Conservation (phyloP, 2,797 vertebrate genomes). For the Sternotherus odoratus region DNA sequence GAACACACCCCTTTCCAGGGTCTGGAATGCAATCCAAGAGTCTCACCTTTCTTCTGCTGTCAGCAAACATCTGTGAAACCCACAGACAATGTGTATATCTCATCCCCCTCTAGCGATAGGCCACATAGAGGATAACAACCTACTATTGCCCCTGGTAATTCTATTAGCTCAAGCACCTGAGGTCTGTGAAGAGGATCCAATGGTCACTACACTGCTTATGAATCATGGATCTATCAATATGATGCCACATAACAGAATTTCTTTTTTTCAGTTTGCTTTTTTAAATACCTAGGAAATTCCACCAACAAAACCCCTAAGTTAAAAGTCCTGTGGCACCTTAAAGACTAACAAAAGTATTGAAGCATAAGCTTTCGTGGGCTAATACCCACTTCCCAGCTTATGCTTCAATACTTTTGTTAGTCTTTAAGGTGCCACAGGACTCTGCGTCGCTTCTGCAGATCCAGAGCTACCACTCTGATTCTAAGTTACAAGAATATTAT, state of each 20-base stretch:
- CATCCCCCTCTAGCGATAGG: background rate
- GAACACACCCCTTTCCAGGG: background rate
- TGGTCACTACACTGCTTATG: background rate
- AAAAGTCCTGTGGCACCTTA: no score
- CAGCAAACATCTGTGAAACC: background rate
- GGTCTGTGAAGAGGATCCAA: background rate
- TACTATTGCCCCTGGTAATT: background rate
- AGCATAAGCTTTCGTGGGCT: no score
- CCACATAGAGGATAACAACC: background rate
- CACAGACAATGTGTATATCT: background rate
- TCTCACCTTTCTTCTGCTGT: background rate
- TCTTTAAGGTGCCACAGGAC: no score
- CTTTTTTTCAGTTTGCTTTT: background rate
- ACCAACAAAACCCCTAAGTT: background rate
- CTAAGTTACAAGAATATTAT: background rate
- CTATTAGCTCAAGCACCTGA: background rate
- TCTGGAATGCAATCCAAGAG: background rate
- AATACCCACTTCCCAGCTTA: no score
- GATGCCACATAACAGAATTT: background rate
- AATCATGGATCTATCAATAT: background rate
- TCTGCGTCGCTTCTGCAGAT: no score
- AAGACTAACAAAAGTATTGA: no score
- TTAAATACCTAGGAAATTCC: background rate
- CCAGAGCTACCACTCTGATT: no score
- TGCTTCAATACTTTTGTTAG: no score